Evolutionary conservation across 2,797 vertebrate species (phyloP), one percentile per base, ranked within the genome.

Genomic region (Enteromius viviparus): DNA sequence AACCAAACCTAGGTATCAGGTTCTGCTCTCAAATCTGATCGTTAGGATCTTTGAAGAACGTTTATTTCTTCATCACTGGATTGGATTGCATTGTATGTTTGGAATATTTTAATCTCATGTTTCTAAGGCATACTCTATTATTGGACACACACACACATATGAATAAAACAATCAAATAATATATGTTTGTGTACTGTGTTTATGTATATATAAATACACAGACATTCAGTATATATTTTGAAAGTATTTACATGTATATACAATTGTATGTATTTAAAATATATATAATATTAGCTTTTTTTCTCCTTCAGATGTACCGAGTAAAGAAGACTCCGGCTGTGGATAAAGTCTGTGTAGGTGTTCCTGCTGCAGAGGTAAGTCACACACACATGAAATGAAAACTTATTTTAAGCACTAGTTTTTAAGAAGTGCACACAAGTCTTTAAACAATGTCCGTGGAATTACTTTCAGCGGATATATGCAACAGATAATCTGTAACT

Each of bases 321-420:
- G 94, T 94, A 92, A 99, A 98, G 92, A 94, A 93, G 88, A 93
- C 95, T 88, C 97, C 97, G 72, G 98, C 98, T 15, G 98, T 99
- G 89, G 96, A 99, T 90, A 95, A 96, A 89, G 94, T 99, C 88
- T 98, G 96, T 86, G 94, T 99, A 89, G 98, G 98, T 32, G 88
- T 89, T 60, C 86, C 88, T 40, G 83, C 86, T 58, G 81, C 81
- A 76, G 86, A 89, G 85, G 88, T 89, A 62, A 86, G 68, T 72
- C 19, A 81, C 45, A 85, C 45, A 85, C n/a, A 26, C 26, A 26
- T 26, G 1, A 26, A 26, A 26, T 26, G 26, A 3, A 76, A 64
- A 55, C 65, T 82, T 71, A 71, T 71, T 71, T 71, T 19, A 49
- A 19, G 42, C 23, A 29, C 7, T 70, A 26, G 26, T 19, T 71